Base-by-base conservation (phyloP, 2,113 vertebrate genomes). In the Anhinga anhinga region DNA sequence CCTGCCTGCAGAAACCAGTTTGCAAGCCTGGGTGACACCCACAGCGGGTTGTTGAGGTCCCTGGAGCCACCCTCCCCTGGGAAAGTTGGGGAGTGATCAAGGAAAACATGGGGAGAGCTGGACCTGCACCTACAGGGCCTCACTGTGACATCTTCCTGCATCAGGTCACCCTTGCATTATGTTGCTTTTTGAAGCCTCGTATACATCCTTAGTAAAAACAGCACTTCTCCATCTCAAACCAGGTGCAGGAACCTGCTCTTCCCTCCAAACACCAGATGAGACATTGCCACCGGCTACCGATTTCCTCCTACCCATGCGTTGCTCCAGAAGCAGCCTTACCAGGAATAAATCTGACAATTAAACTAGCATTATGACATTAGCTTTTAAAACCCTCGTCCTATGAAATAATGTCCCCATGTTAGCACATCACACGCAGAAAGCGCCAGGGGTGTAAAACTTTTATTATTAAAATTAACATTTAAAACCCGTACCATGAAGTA, bases 401-500 rank as follows among this genome's bases (percentile, higher is more conserved):
- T 81, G 94, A 97, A 96, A 97, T 97, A 85, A 96, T 34, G 93
- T 78, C 45, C 84, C 82, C 7, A 0, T 34, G 86, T 85, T 89
- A 86, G 81, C 27, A 3, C 7, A 1, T 22, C 4, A 8, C 71
- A 34, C 1, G 2, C 66, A 7, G 73, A 44, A 94, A 96, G 93
- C 69, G 6, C 92, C 11, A 3, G 66, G 83, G 86, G 82, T 4
- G 34, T 96, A 96, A 97, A 95, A 93, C 78, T 96, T 97, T 97
- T 96, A 98, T 96, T 96, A 62, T 96, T 95, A 95, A 97, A 97
- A 98, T 97, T 95, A 98, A 97, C 96, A 97, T 97, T 97, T 97
- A 91, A 96, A 97, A 71, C 96, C 95, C 9, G 7, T 71, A 86
- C 90, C 91, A 58, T 90, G 94, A 96, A 97, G 95, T 96, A 94